These are phyloP conservation scores for Eumaeus atala DNA, from an alignment of 1,140 invertebrate species.

Conservation along the genomic window DNA sequence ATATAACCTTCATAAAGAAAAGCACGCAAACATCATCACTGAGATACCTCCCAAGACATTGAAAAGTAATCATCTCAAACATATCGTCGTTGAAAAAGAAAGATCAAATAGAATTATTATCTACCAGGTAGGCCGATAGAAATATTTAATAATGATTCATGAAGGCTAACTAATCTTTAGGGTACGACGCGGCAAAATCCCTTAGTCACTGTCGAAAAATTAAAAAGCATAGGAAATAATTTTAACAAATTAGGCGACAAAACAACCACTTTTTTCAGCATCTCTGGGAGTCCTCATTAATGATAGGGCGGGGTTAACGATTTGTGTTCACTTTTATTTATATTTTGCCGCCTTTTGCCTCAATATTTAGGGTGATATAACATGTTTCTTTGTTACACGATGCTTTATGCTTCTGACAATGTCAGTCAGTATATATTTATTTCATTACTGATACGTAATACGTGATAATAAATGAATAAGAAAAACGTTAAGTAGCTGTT, in stretches of 20 bases:
- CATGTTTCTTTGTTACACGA: background rate
- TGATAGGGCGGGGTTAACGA: slow-evolving; percentile 28
- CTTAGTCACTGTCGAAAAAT: slow-evolving; percentile 54
- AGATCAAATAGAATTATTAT: background rate
- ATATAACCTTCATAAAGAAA: no score
- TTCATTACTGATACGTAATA: no score
- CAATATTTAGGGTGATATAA: background rate
- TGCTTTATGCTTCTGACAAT: no score
- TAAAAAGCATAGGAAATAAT: slow-evolving; percentile 35
- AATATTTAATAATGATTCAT: slow-evolving; percentile 31
- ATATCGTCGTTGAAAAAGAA: slow-evolving; percentile 2
- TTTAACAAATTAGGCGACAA: slow-evolving; percentile 66
- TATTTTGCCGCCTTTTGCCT: slow-evolving; percentile 3
- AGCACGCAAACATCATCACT: no score
- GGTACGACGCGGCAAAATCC: slow-evolving; percentile 43
- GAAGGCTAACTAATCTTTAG: slow-evolving; percentile 49
- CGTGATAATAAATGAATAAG: no score
- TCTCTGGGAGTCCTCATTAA: slow-evolving; percentile 47
- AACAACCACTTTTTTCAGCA: slow-evolving; percentile 45
- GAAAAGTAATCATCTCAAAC: background rate
- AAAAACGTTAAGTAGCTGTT: no score
- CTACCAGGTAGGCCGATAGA: slow-evolving; percentile 1
- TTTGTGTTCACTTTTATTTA: slow-evolving; percentile 21
- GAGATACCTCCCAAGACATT: background rate
- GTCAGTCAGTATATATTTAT: no score